Evolutionary conservation across 2,113 vertebrate genomes (phyloP), one percentile per base, ranked within the genome.

Genomic region (Sturnus vulgaris): DNA sequence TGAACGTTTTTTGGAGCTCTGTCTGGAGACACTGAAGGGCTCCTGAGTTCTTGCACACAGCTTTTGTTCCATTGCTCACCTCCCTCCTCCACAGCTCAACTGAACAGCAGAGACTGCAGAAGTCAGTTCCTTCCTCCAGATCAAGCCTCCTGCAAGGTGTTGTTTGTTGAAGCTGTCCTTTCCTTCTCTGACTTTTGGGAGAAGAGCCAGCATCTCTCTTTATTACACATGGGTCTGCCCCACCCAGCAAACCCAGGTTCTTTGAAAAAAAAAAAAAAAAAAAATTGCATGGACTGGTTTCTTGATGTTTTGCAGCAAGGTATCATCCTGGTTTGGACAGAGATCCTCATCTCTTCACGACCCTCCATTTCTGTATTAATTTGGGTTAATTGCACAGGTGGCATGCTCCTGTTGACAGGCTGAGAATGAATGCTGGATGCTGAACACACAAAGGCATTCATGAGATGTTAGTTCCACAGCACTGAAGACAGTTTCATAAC

Each of bases 401-500:
- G 24, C 11, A 12, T 5, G 20, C 31, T 90, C 10, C 19, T 63
- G 30, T 15, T 59, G 79, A 59, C 59, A 88, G 59, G 33, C 30
- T 59, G 52, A 81, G 82, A 63, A 88, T 4, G 66, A 83, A 52
- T 15, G n/a, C 47, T 81, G 50, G 68, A 11, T 88, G 56, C 33
- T 65, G 30, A 90, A 42, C 25, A 52, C 70, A 46, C 1, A 1
- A 19, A 71, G 65, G 21, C 22, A n/a, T 61, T 87, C 15, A 3
- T 40, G 84, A 63, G 27, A 6, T 46, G 39, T 66, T 24, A 2
- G 27, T 66, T 86, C 52, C 82, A 55, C 17, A 83, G 35, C 24
- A 33, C n/a, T 56, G 69, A n/a, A 75, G 88, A 64, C 35, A 84
- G 56, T 90, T 88, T 82, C 69, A 64, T 92, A 70, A 88, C 66